phyloP scores from a whole-genome alignment of 2,888 invertebrate genomes.

The Macrophya alboannulata region DNA sequence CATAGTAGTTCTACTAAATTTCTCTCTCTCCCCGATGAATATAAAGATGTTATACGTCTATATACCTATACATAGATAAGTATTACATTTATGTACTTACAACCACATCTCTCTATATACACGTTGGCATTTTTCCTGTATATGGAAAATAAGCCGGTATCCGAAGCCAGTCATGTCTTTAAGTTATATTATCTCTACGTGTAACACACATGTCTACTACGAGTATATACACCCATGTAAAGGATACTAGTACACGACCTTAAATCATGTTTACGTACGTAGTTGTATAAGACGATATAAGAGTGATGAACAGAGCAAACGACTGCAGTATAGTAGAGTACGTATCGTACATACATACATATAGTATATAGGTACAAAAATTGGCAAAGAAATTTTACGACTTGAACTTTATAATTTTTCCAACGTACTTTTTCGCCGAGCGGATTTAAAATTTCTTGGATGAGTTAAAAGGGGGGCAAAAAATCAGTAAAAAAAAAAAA shows the following conservation, averaged over 20 bases:
- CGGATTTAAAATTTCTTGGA: neutral
- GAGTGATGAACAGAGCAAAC: neutral
- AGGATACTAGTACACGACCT: neutral
- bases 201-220: neutral
- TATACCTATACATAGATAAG: too few species aligned
- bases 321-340: too few species aligned
- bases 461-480: neutral
- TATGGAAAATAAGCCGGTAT: neutral
- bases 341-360: too few species aligned
- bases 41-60: neutral
- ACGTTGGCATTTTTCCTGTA: neutral
- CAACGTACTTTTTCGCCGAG: neutral
- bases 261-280: neutral
- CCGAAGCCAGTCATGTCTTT: conserved; percentile 27
- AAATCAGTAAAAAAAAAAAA: neutral
- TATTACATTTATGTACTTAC: neutral
- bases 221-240: neutral
- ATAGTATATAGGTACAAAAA: too few species aligned
- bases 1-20: neutral
- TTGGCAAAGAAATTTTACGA: neutral
- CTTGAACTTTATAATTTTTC: neutral
- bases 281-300: conserved; percentile 8
- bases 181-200: neutral
- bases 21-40: neutral
- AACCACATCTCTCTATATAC: neutral